Conservation (phyloP, 2,797 vertebrate genomes). For the Carcharodon carcharias region DNA sequence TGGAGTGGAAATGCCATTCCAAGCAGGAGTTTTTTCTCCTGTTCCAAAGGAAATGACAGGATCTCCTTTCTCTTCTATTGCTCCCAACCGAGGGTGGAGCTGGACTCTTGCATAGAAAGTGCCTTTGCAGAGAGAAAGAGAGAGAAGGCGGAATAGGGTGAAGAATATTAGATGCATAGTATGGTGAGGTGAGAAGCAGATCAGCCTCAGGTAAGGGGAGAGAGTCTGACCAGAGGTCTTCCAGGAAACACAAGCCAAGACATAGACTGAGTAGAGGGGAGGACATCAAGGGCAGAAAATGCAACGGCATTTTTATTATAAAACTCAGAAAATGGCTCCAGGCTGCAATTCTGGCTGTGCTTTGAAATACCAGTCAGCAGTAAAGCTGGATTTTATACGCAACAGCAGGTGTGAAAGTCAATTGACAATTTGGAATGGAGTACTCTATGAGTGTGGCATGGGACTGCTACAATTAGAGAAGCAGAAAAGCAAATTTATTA, state of each 20-base stretch:
- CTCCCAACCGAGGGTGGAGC: neutral
- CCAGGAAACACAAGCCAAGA: neutral
- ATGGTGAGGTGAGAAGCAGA: neutral
- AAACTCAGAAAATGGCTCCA: neutral
- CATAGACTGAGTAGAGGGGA: too few species aligned
- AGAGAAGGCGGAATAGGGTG: neutral
- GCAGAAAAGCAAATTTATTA: too few species aligned
- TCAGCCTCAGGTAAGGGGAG: neutral
- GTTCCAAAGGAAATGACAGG: neutral
- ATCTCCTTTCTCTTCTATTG: too few species aligned
- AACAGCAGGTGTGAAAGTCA: neutral
- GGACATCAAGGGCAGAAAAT: neutral
- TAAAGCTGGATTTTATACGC: neutral
- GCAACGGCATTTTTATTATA: too few species aligned
- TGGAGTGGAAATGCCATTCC: neutral
- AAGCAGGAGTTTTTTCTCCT: neutral
- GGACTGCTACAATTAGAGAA: too few species aligned
- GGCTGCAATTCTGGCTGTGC: neutral
- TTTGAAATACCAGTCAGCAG: neutral
- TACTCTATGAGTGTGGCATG: too few species aligned
- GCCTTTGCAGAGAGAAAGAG: neutral
- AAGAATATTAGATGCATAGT: neutral
- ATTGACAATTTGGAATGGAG: neutral
- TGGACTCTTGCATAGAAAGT: neutral
- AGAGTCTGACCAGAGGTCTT: neutral